Evolutionary conservation across 2,113 vertebrate species (phyloP).

Genomic region (Calyptommatus sinebrachiatus): DNA sequence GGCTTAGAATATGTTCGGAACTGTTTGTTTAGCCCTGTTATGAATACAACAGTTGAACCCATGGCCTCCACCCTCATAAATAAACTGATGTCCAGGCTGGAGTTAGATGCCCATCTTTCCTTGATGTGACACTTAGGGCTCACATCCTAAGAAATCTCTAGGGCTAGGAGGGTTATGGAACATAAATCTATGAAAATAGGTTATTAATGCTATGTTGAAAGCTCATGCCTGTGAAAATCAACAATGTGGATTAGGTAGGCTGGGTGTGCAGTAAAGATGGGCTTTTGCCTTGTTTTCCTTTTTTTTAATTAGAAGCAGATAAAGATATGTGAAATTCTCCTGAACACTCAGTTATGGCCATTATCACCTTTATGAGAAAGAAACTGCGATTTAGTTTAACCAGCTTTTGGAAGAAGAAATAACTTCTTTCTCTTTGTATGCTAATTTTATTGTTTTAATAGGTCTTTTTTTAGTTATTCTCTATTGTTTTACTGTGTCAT

Average conservation of each 20-base stretch:
- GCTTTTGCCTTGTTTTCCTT: conserved; percentile 15
- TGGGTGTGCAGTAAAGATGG: conserved; percentile 41
- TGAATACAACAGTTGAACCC: conserved; percentile 56
- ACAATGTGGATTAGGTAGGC: conserved; percentile 48
- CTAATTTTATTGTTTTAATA: no score
- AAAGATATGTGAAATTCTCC: conserved; percentile 59
- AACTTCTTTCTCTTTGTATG: no score
- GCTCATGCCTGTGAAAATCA: conserved; percentile 48
- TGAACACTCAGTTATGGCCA: conserved; percentile 50
- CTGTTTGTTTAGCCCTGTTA: conserved; percentile 62
- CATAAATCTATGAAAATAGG: conserved; percentile 34
- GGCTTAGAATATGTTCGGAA: conserved; percentile 54
- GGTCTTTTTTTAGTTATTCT: no score
- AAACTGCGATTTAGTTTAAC: conserved; percentile 4
- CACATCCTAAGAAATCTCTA: conserved; percentile 51
- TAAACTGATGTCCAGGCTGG: conserved; percentile 43
- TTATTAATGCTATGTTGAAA: conserved; percentile 51
- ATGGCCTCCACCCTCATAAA: conserved; percentile 59
- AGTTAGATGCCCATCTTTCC: conserved; percentile 59
- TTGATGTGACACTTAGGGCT: conserved; percentile 59
- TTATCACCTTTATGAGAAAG: conserved; percentile 31
- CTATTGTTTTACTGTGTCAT: no score
- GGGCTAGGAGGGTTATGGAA: conserved; percentile 55
- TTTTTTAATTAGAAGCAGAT: conserved; percentile 66
- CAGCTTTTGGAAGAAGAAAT: no score